Evolutionary conservation across 2,888 invertebrate genomes (phyloP).

Genomic region (Heliconius charithonia): DNA sequence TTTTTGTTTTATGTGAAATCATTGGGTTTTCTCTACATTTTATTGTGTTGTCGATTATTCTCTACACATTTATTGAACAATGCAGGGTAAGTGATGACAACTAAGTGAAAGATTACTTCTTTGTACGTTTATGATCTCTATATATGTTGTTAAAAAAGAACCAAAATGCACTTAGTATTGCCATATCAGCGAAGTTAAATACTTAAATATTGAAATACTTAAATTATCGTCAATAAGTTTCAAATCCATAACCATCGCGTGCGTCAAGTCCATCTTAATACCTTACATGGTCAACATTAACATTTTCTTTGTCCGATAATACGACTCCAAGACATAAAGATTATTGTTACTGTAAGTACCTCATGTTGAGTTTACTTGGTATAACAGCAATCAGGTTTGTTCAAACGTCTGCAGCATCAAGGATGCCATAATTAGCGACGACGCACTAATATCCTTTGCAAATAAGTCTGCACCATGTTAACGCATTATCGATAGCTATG

Average conservation of each 20-base stretch:
- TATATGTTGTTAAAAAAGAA: too few species aligned
- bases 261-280: background rate
- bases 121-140: too few species aligned
- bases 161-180: too few species aligned
- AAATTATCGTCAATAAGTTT: background rate
- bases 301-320: background rate
- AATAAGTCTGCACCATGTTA: slow-evolving; percentile 20
- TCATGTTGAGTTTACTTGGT: background rate
- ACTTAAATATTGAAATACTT: too few species aligned
- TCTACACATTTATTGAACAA: too few species aligned
- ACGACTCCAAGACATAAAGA: background rate
- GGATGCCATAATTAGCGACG: slow-evolving; percentile 33
- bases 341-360: background rate
- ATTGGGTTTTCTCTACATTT: too few species aligned
- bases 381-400: slow-evolving; percentile 10
- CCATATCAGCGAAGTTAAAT: too few species aligned
- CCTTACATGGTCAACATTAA: background rate
- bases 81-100: too few species aligned
- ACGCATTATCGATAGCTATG: slow-evolving; percentile 13
- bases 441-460: slow-evolving; percentile 31
- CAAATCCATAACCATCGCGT: background rate
- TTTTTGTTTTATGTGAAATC: background rate
- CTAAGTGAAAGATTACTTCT: too few species aligned
- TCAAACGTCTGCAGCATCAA: background rate
- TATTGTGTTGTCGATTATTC: too few species aligned